Conservation (phyloP, 92 coral and sea anemone genomes). For the Phymanthus crucifer region DNA sequence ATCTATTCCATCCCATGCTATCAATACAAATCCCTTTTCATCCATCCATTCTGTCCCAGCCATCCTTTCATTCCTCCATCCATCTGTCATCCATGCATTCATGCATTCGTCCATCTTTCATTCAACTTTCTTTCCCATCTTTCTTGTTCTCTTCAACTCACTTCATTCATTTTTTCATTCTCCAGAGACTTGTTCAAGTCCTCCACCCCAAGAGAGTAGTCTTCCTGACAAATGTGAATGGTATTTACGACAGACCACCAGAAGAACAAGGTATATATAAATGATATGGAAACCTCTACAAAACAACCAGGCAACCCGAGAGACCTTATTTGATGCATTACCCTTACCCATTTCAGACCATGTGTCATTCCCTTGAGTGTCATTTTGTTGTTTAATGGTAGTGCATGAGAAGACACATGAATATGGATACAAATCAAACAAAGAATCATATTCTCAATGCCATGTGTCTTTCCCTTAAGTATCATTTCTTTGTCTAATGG, state of each 20-base stretch:
- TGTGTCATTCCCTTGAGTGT: too few species aligned
- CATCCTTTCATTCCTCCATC: not conserved
- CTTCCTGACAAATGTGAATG: slow-evolving; percentile 79
- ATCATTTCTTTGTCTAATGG: too few species aligned
- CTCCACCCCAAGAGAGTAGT: slow-evolving; percentile 77
- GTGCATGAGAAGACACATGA: too few species aligned
- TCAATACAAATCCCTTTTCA: too few species aligned
- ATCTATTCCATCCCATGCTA: not conserved
- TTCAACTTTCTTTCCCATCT: not conserved
- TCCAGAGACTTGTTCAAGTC: slow-evolving; percentile 59
- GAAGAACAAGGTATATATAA: slow-evolving; percentile 49
- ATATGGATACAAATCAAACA: too few species aligned
- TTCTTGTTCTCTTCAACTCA: not conserved
- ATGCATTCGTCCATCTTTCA: too few species aligned
- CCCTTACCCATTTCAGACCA: too few species aligned
- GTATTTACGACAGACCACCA: slow-evolving; percentile 77
- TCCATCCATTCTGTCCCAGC: not conserved
- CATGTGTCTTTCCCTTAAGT: too few species aligned
- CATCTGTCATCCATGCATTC: not conserved
- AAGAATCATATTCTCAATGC: too few species aligned
- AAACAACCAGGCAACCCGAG: not conserved
- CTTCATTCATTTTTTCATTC: not conserved
- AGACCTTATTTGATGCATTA: too few species aligned
- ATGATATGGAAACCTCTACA: not conserved
- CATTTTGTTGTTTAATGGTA: too few species aligned